These are phyloP conservation scores for Dolichopus griseipennis DNA, from an alignment of 2,888 invertebrate species.

Conservation along the genomic window DNA sequence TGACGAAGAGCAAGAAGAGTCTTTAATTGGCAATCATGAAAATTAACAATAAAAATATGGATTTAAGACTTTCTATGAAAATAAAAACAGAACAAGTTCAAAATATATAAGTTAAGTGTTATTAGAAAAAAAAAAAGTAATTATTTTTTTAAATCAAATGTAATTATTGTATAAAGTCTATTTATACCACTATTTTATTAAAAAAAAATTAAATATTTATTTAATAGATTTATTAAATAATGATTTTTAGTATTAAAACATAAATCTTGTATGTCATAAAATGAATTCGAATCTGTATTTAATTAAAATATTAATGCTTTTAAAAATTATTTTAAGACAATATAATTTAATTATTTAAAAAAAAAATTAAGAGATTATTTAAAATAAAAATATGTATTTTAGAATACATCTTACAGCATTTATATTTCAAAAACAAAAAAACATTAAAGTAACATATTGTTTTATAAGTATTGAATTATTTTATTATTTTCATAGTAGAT, in stretches of 20 bases:
- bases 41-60: background rate
- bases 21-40: constrained; percentile 46
- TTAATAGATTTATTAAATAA: background rate
- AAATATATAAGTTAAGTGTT: background rate
- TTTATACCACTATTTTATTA: background rate
- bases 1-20: constrained; percentile 56
- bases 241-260: background rate
- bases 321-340: no score
- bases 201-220: background rate
- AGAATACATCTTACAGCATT: no score
- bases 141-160: background rate
- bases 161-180: constrained; percentile 6
- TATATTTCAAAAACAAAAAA: no score
- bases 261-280: no score
- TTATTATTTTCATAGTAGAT: no score
- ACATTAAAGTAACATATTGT: no score
- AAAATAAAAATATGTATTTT: no score
- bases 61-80: background rate
- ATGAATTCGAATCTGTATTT: no score
- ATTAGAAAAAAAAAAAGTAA: background rate
- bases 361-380: no score
- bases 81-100: background rate
- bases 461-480: no score
- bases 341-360: no score
- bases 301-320: no score